Percentiles rank a stretch among this genome's conserved stretches.
phyloP scores from a whole-genome alignment of 2,797 vertebrate genomes.

The Microctenopoma stevenorrisi region DNA sequence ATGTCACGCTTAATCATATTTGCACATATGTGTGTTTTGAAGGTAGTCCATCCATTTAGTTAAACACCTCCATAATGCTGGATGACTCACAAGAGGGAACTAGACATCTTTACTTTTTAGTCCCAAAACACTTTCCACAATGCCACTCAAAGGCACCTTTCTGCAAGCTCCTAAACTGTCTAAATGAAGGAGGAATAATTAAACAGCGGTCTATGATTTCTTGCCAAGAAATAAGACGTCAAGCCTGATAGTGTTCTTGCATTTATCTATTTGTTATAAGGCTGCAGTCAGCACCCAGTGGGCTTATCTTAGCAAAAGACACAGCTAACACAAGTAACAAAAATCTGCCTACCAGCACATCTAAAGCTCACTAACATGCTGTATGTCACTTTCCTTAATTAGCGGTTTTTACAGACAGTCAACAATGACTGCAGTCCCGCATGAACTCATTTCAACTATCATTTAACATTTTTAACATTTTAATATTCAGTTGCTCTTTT shows the following conservation, averaged over 20 bases:
- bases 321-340: background rate
- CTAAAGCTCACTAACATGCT: background rate
- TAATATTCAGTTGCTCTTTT: background rate
- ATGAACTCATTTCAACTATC: background rate
- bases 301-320: slow-evolving; percentile 7
- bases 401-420: background rate
- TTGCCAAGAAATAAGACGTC: background rate
- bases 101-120: slow-evolving; percentile 10
- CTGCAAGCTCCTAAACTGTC: background rate
- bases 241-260: background rate
- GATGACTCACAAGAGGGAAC: background rate
- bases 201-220: background rate
- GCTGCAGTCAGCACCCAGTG: background rate
- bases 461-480: background rate
- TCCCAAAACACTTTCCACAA: slow-evolving; percentile 9
- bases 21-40: slow-evolving; percentile 1
- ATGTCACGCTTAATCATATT: slow-evolving; percentile 23
- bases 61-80: background rate
- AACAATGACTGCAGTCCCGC: no score
- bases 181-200: background rate
- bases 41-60: background rate
- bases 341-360: background rate
- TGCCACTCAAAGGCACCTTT: slow-evolving; percentile 14
- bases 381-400: background rate
- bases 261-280: background rate